Percentiles rank a stretch among this genome's conserved stretches.
phyloP scores from a whole-genome alignment of 2,888 invertebrate genomes.

The Ephialtes manifestator region DNA sequence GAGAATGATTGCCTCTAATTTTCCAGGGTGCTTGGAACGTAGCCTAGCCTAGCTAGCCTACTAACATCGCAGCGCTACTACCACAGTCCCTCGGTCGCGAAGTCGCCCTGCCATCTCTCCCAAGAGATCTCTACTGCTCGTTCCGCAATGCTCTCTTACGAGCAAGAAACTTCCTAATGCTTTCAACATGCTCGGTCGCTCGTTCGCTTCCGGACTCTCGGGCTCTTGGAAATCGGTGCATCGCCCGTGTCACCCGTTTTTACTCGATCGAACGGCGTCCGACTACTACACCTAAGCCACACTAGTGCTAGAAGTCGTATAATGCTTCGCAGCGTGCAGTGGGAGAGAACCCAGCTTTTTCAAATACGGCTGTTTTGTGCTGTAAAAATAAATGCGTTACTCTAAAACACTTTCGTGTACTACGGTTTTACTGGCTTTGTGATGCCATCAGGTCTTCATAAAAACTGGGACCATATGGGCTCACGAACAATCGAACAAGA shows the following conservation, averaged over 20 bases:
- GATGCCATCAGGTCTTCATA: neutral
- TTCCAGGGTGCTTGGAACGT: constrained; percentile 68
- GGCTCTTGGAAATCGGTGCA: constrained; percentile 62
- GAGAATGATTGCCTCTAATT: constrained; percentile 84
- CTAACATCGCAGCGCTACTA: constrained; percentile 15
- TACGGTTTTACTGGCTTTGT: neutral
- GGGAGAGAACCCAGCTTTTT: neutral
- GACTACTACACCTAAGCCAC: constrained; percentile 10
- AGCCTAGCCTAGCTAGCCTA: neutral
- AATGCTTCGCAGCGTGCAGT: neutral
- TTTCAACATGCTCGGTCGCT: constrained; percentile 79
- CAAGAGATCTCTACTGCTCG: constrained; percentile 46
- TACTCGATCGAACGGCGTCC: constrained; percentile 55
- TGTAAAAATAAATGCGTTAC: constrained; percentile 1
- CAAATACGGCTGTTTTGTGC: neutral
- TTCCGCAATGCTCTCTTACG: constrained; percentile 58
- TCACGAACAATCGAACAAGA: constrained; percentile 5
- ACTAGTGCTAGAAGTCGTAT: constrained; percentile 7
- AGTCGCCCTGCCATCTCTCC: constrained; percentile 35
- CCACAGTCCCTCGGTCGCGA: constrained; percentile 33
- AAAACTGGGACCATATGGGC: neutral
- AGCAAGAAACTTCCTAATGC: constrained; percentile 84
- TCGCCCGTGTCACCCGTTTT: constrained; percentile 59
- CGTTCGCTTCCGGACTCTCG: constrained; percentile 14
- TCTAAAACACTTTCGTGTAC: neutral